Evolutionary conservation across 2,797 vertebrate species (phyloP), one percentile per base, ranked within the genome.

Genomic region (Momotus momota): DNA sequence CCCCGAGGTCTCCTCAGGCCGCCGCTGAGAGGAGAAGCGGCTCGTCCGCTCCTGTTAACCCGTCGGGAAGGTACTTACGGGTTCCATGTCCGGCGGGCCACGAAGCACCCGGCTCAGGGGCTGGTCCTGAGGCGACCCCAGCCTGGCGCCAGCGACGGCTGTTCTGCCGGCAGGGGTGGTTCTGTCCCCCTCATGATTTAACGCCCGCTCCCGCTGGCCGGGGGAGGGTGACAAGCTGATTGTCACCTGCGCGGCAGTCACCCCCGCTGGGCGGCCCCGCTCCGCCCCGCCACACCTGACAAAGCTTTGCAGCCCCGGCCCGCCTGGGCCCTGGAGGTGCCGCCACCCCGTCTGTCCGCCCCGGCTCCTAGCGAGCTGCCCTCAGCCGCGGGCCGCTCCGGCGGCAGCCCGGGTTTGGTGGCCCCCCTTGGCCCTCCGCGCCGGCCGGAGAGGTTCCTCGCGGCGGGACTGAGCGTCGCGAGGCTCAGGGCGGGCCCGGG

Each of bases 211-310:
- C 3, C 22, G 15, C 38, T 9, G 45, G 27, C 51, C 49, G 31
- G 52, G 51, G 26, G 60, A 27, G 62, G 77, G 78, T 22, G 80
- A 46, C 95, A 67, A 22, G 14, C 27, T 61, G 55, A 33, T 21
- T 40, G 95, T 89, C 89, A 57, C 91, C 91, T 58, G 77, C 8
- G 49, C 31, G 6, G n/a, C 61, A 61, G 92, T 78, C 70, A 16
- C 64, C 61, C 49, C 45, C 46, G 45, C 57, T n/a, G 61, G 66
- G 92, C 81, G 41, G 51, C 67, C 64, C 57, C 20, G 27, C 80
- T 75, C 55, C 55, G 14, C 85, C 79, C 78, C 35, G 20, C 54
- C 72, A 9, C 96, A 96, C 88, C 95, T 96, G 94, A 65, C 27
- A 35, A 45, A 71, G 10, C 49, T 85, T 91, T 26, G 90, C 72